Percentiles rank a stretch among this genome's conserved stretches.
Evolutionary conservation across 2,888 invertebrate species (phyloP).

Genomic region (Drosophila eohydei): DNA sequence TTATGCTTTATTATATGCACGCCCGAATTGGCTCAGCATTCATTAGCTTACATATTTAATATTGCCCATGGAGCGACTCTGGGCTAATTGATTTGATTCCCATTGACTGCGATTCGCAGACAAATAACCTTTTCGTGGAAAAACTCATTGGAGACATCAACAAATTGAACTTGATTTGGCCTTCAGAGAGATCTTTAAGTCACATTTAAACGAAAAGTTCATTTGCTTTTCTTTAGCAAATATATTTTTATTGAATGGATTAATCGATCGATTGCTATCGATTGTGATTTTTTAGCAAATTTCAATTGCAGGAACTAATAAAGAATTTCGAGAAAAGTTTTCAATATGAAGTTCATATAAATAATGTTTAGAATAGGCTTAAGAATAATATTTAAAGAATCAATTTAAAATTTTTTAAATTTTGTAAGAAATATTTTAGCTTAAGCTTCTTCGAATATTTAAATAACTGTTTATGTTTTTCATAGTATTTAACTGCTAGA

Average conservation of each 20-base stretch:
- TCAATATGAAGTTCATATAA: no score
- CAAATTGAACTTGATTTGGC: neutral
- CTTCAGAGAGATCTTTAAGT: neutral
- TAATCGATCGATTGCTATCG: neutral
- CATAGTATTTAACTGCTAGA: no score
- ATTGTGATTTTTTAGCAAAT: neutral
- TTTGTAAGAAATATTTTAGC: no score
- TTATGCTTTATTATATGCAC: slow-evolving; percentile 11
- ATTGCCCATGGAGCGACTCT: slow-evolving; percentile 2
- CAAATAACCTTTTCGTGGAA: slow-evolving; percentile 7
- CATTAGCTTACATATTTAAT: slow-evolving; percentile 23
- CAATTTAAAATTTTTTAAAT: no score
- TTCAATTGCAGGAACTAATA: no score
- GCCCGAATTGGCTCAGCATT: slow-evolving; percentile 25
- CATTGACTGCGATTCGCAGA: slow-evolving; percentile 9
- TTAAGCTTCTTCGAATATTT: no score
- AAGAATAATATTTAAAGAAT: no score
- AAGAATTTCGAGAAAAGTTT: no score
- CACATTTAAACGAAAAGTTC: neutral
- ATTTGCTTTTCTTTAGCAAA: no score
- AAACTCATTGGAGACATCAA: neutral
- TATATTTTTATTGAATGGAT: neutral
- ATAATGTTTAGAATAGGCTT: no score
- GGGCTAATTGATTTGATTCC: slow-evolving; percentile 35
- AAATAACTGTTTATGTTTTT: no score